Base-by-base conservation (phyloP, 2,113 vertebrate genomes). In the Podarcis raffonei region DNA sequence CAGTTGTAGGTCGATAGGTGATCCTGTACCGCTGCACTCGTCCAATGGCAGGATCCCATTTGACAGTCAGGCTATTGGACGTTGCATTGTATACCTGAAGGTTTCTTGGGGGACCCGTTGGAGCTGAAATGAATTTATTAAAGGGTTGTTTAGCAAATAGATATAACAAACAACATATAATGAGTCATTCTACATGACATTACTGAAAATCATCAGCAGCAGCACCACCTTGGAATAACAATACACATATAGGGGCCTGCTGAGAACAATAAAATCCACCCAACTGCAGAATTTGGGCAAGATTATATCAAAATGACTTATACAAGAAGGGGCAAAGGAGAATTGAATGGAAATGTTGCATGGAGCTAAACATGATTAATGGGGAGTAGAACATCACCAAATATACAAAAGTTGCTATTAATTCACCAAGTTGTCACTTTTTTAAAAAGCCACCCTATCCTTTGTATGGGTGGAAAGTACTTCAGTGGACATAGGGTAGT, bases 21-120 rank as follows among this genome's bases (percentile, higher is more conserved):
- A 99, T 95, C 93, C 95, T 97, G 95, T 99, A 99, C 94, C 97
- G 98, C 95, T 98, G 97, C 82, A 99, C 98, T 11, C 97, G 95
- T 2, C 99, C 98, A 4, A 97, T 97, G 68, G 98, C 98, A 2
- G 97, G 95, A 78, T 99, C 99, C 99, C 99, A 99, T 94, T 98
- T 98, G 27, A 98, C 96, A 0, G 98, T 97, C 93, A 99, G 94
- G 62, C 98, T 96, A 91, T 97, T 97, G 32, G 97, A 97, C 79
- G 98, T 98, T 88, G 98, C 98, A 35, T 99, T 99, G 92, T 98
- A 98, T 12, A 99, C 98, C 88, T 97, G 97, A 88, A 99, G 94
- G 93, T 99, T 99, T 48, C 97, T 95, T 35, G 99, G 99, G 6
- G 98, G 97, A 88, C 96, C 98, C 30, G 94, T 97, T 48, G 95